These are phyloP conservation scores for Brachionichthys hirsutus DNA, from an alignment of 2,113 vertebrate species.

Conservation along the genomic window DNA sequence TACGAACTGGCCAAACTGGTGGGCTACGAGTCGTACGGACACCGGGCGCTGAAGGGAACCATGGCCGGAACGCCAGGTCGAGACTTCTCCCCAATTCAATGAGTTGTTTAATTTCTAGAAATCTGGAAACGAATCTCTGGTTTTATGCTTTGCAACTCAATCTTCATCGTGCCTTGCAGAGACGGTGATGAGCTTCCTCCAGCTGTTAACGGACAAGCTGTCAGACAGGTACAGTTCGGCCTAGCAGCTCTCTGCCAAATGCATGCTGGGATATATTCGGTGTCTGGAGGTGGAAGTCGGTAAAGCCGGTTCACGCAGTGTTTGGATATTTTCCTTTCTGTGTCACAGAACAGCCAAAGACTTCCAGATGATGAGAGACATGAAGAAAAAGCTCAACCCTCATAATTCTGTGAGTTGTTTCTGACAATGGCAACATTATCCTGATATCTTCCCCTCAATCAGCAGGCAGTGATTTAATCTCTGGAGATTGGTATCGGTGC, in stretches of 20 bases:
- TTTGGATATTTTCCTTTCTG: constrained; percentile 28
- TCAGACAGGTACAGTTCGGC: constrained; percentile 81
- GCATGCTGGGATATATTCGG: too few relatives aligned
- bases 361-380: constrained; percentile 88
- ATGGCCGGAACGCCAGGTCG: constrained; percentile 93
- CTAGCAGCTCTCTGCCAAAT: too few relatives aligned
- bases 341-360: constrained; percentile 86
- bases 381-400: constrained; percentile 91
- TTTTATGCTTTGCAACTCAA: neutral
- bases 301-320: constrained; percentile 26
- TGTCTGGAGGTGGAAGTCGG: neutral
- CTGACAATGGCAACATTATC: neutral
- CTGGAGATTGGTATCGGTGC: too few relatives aligned
- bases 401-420: constrained; percentile 83
- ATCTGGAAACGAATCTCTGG: too few relatives aligned
- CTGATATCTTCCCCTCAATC: neutral
- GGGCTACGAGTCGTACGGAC: constrained; percentile 88
- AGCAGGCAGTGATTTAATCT: neutral
- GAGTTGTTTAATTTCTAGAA: neutral
- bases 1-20: constrained; percentile 88
- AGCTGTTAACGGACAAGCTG: constrained; percentile 89
- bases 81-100: constrained; percentile 2
- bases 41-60: constrained; percentile 92
- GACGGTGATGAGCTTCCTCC: constrained; percentile 89
- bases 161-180: constrained; percentile 74